A percentile compares a stretch with the other conserved stretches of the same genome.
Evolutionary conservation across 2,113 vertebrate genomes (phyloP).

Genomic region (Tichodroma muraria): DNA sequence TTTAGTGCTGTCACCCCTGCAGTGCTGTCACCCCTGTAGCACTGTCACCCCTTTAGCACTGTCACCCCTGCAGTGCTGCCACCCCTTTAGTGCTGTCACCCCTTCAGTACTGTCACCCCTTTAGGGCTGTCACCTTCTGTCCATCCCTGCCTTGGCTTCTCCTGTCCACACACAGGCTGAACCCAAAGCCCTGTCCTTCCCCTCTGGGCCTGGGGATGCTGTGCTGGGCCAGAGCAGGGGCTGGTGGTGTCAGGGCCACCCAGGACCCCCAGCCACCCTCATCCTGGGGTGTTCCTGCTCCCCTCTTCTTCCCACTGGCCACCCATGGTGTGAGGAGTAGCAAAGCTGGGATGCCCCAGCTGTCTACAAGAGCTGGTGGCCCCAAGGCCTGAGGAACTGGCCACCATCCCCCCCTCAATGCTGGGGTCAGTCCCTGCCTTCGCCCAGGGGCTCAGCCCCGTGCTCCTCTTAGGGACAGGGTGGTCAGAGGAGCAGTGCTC

Average conservation of each 20-base stretch:
- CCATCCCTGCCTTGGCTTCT: background rate
- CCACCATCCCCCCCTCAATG: rapidly evolving
- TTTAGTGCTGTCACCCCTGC: background rate
- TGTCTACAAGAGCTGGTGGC: background rate
- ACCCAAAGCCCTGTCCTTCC: too few relatives aligned
- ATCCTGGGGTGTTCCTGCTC: rapidly evolving
- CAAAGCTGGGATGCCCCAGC: background rate
- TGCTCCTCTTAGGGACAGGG: background rate
- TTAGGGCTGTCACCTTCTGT: background rate
- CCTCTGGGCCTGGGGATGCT: background rate
- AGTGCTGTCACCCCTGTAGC: background rate
- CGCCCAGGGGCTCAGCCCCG: rapidly evolving
- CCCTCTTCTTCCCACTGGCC: background rate
- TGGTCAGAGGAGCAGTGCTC: too few relatives aligned
- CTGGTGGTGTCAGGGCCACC: background rate
- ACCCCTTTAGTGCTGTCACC: background rate
- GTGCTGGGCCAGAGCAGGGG: background rate
- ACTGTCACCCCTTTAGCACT: background rate
- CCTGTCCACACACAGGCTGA: rapidly evolving
- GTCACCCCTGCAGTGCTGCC: background rate
- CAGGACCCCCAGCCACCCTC: background rate
- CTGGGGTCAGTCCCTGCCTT: background rate
- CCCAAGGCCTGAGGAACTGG: background rate
- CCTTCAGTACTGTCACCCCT: background rate
- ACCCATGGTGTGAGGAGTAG: rapidly evolving